A percentile compares a stretch with the other conserved stretches of the same genome.
Evolutionary conservation across 2,888 invertebrate genomes (phyloP).

Genomic region (Masnerella sp.): DNA sequence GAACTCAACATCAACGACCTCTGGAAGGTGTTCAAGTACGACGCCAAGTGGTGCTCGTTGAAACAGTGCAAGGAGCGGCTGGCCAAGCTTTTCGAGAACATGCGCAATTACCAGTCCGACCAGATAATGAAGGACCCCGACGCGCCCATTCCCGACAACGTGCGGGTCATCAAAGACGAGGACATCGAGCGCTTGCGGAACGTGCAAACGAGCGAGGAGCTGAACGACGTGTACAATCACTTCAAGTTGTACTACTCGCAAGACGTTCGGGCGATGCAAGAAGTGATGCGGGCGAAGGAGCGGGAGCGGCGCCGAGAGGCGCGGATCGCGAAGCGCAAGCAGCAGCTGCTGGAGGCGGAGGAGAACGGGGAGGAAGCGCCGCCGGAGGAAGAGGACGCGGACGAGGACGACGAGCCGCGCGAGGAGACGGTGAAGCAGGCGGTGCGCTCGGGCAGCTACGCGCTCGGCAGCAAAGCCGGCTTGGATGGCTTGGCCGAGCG

Average conservation of each 20-base stretch:
- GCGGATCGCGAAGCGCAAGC: slow-evolving; percentile 76
- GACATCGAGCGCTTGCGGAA: slow-evolving; percentile 88
- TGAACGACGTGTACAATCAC: slow-evolving; percentile 94
- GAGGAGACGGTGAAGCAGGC: slow-evolving; percentile 90
- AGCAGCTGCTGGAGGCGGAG: slow-evolving; percentile 81
- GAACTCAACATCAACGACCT: slow-evolving; percentile 96
- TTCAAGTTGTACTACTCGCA: slow-evolving; percentile 95
- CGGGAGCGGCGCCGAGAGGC: slow-evolving; percentile 82
- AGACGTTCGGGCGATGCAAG: slow-evolving; percentile 90
- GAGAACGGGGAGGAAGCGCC: slow-evolving; percentile 82
- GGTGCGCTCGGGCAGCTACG: slow-evolving; percentile 91
- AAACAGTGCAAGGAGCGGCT: slow-evolving; percentile 90
- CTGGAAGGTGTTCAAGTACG: slow-evolving; percentile 98
- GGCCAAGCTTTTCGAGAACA: slow-evolving; percentile 89
- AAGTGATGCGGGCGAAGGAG: slow-evolving; percentile 83
- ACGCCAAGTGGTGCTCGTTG: slow-evolving; percentile 96
- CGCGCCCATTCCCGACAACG: slow-evolving; percentile 88
- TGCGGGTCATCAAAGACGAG: slow-evolving; percentile 89
- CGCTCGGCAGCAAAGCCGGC: slow-evolving; percentile 91
- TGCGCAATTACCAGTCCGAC: slow-evolving; percentile 94
- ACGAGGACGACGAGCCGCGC: slow-evolving; percentile 77
- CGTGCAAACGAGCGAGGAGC: slow-evolving; percentile 92
- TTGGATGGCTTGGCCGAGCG: slow-evolving; percentile 90
- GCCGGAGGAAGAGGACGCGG: slow-evolving; percentile 78
- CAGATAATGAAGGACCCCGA: slow-evolving; percentile 88